These are phyloP conservation scores for Mobula hypostoma DNA, from an alignment of 2,113 vertebrate species.

Conservation along the genomic window DNA sequence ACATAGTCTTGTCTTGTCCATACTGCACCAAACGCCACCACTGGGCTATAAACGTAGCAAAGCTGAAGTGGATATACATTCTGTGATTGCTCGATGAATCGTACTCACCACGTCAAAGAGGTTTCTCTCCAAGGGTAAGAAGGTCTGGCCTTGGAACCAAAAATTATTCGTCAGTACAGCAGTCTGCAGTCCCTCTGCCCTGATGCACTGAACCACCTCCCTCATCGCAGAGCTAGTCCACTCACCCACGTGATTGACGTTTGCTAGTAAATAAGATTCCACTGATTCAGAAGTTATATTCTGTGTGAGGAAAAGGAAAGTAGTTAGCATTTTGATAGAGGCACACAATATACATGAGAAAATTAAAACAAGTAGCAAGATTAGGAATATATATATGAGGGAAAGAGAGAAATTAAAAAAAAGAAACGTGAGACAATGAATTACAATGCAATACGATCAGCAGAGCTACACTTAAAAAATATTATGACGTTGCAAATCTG, in stretches of 20 bases:
- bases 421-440: neutral
- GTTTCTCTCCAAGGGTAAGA: conserved; percentile 52
- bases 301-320: neutral
- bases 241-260: conserved; percentile 51
- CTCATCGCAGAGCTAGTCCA: conserved; percentile 61
- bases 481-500: too few species aligned
- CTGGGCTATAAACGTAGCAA: neutral
- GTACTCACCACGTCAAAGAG: conserved; percentile 69
- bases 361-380: neutral
- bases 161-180: conserved; percentile 64
- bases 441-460: neutral
- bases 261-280: conserved; percentile 54
- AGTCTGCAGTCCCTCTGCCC: conserved; percentile 60
- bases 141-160: conserved; percentile 49
- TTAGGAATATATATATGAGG: neutral
- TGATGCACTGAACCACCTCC: conserved; percentile 59
- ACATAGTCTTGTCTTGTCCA: too few species aligned
- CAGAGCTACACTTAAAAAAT: too few species aligned
- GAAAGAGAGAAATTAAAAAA: neutral
- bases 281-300: conserved; percentile 46
- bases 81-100: neutral
- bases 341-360: neutral
- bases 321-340: neutral
- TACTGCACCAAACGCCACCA: too few species aligned
- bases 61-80: neutral